Evolutionary conservation across 2,113 vertebrate species (phyloP), one percentile per base, ranked within the genome.

Genomic region (Sinocyclocheilus anshuiensis): DNA sequence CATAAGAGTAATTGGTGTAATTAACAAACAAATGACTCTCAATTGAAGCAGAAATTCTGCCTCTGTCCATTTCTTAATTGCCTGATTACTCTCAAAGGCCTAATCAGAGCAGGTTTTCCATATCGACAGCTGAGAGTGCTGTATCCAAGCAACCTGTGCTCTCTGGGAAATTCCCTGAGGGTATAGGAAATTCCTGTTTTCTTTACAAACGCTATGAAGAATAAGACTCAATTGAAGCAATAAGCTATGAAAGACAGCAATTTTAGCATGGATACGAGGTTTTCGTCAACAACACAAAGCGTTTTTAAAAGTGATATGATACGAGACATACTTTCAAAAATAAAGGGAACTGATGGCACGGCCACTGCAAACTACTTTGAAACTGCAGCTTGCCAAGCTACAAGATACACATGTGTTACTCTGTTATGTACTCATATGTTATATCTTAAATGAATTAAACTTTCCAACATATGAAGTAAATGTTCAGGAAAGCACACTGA

Each of bases 1-100:
- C 76, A 45, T 86, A 3, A 53, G 67, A 80, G 16, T 29, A 72
- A 86, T 45, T 22, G 77, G 3, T 20, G n/a, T 81, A 80, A 80
- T 61, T 65, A 77, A 24, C n/a, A 65, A 59, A 50, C 57, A 33
- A 42, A 81, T 15, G 33, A 24, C 36, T 65, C 39, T 26, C 39
- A 36, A 24, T 13, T 55, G 22, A 61, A 84, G 69, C 33, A 61
- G 57, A 84, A 77, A 84, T 50, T 9, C 18, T 77, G 72, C 55
- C 57, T 33, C 72, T 65, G 72, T 29, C 13, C 11, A 15, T 2
- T 22, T 45, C 15, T 59, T 42, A 9, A 84, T 20, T 45, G 10
- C 55, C 20, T 77, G 83, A 77, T 84, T 42, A 29, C 57, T 65
- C 29, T 63, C 55, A 45, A 11, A 59, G 36, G 20, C 36, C 36